A percentile compares a stretch with the other conserved stretches of the same genome.
These are phyloP conservation scores for Pyrrhia umbra DNA, from an alignment of 2,888 invertebrate genomes.

Conservation along the genomic window DNA sequence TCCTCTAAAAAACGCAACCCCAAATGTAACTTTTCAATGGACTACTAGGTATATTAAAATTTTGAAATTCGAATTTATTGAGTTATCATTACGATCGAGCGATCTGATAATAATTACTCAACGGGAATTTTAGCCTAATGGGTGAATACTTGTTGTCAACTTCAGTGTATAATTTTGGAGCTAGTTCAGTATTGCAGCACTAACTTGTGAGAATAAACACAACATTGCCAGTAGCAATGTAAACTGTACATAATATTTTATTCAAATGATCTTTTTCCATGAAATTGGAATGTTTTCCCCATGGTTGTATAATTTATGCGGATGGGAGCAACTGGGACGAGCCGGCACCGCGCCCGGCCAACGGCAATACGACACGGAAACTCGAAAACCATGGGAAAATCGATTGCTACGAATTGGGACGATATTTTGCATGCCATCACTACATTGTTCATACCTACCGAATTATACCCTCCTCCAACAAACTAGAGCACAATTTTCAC, in stretches of 20 bases:
- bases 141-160: not conserved
- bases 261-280: slow-evolving; percentile 37
- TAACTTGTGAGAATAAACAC: slow-evolving; percentile 15
- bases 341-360: slow-evolving; percentile 61
- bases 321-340: slow-evolving; percentile 53
- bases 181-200: not conserved
- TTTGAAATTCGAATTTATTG: too few relatives aligned
- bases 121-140: too few relatives aligned
- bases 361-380: slow-evolving; percentile 67
- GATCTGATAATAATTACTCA: too few relatives aligned
- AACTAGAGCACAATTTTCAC: slow-evolving; percentile 39
- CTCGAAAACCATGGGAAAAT: slow-evolving; percentile 76
- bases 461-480: slow-evolving; percentile 28
- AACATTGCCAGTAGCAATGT: slow-evolving; percentile 29
- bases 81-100: too few relatives aligned
- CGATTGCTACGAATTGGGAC: slow-evolving; percentile 75
- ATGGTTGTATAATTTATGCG: slow-evolving; percentile 48
- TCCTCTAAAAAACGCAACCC: too few relatives aligned
- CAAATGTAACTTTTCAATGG: too few relatives aligned
- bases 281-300: slow-evolving; percentile 43
- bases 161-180: not conserved
- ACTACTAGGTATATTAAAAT: too few relatives aligned
- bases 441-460: slow-evolving; percentile 22
- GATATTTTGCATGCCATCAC: slow-evolving; percentile 60
- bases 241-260: slow-evolving; percentile 20